These are phyloP conservation scores for Drosophila leontia DNA, from an alignment of 1,140 invertebrate species.

Conservation along the genomic window DNA sequence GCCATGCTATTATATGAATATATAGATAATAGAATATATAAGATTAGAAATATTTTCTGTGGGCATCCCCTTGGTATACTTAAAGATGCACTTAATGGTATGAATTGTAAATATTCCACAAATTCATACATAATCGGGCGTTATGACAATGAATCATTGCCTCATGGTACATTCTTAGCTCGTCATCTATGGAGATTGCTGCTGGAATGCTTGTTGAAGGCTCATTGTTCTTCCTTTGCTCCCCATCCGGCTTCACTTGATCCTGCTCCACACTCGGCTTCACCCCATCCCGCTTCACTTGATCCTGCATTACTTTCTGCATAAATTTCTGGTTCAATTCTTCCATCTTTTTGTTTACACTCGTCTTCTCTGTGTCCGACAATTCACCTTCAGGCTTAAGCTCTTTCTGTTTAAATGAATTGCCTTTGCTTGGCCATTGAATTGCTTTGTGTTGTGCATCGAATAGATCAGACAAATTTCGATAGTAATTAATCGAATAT, in stretches of 20 bases:
- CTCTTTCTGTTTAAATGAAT: not conserved
- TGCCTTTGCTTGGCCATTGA: not conserved
- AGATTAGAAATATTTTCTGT: not conserved
- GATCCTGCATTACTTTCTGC: too few relatives aligned
- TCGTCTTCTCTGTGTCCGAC: not conserved
- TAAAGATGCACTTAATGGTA: not conserved
- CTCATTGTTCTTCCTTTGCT: not conserved
- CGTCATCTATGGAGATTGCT: not conserved
- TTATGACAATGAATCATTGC: not conserved
- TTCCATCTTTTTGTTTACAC: too few relatives aligned
- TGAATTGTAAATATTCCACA: constrained; percentile 4
- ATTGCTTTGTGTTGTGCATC: not conserved
- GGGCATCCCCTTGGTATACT: not conserved
- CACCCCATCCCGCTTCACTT: not conserved
- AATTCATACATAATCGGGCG: too few relatives aligned
- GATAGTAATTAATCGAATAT: not conserved
- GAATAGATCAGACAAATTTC: not conserved
- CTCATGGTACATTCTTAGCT: not conserved
- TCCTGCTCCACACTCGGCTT: too few relatives aligned
- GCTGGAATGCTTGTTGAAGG: not conserved
- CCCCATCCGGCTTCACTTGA: not conserved
- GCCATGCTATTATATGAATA: not conserved
- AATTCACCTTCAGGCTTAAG: not conserved
- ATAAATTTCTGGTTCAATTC: too few relatives aligned
- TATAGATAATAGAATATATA: not conserved